Conservation (phyloP, 2,888 invertebrate genomes). For the Leptopilina myrica region DNA sequence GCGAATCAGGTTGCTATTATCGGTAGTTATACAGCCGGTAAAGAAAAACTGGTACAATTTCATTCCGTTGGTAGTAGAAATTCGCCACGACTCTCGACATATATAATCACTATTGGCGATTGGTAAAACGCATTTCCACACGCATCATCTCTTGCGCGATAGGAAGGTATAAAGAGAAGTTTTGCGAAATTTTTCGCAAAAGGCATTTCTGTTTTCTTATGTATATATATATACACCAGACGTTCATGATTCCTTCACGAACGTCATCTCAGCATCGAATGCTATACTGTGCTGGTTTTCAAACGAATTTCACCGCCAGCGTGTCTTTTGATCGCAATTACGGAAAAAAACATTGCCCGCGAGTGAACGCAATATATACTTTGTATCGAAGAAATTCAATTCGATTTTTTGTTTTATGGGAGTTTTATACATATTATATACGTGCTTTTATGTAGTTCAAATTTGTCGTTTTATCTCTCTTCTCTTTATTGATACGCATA, state of each 20-base stretch:
- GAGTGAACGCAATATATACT: background rate
- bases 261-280: background rate
- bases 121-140: constrained; percentile 38
- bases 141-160: constrained; percentile 28
- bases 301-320: constrained; percentile 27
- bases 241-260: constrained; percentile 30
- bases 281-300: background rate
- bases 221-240: background rate
- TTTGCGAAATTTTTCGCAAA: constrained; percentile 29
- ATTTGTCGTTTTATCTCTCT: too few relatives aligned
- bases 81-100: constrained; percentile 27
- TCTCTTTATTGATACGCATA: too few relatives aligned
- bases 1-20: constrained; percentile 37
- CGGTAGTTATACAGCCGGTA: constrained; percentile 11
- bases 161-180: constrained; percentile 18
- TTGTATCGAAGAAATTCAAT: background rate
- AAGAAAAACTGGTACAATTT: constrained; percentile 29
- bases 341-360: background rate
- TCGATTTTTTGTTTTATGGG: background rate
- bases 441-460: too few relatives aligned
- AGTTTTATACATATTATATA: too few relatives aligned
- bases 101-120: constrained; percentile 31
- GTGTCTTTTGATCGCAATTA: background rate
- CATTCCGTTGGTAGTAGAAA: constrained; percentile 30
- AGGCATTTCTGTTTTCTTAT: constrained; percentile 31